Percentiles rank a stretch among this genome's conserved stretches.
Evolutionary conservation across 1,140 invertebrate species (phyloP).

Genomic region (Coenobita brevimanus): DNA sequence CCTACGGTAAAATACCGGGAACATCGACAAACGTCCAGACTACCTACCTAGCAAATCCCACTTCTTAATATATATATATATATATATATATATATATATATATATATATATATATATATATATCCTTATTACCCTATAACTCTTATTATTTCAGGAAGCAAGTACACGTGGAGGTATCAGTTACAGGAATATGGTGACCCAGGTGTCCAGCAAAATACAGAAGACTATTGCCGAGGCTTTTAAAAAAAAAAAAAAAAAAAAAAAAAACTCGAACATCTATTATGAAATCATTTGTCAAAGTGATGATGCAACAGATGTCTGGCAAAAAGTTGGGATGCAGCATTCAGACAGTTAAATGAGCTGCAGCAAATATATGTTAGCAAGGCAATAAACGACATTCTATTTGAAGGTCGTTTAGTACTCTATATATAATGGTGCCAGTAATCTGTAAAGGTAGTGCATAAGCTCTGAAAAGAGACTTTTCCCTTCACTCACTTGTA

Average conservation of each 20-base stretch:
- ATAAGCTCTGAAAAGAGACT: no score
- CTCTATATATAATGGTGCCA: no score
- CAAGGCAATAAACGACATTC: slow-evolving; percentile 36
- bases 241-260: no score
- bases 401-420: slow-evolving; percentile 38
- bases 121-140: background rate
- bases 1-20: no score
- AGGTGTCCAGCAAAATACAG: background rate
- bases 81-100: no score
- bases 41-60: no score
- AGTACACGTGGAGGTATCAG: background rate
- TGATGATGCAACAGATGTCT: slow-evolving; percentile 9
- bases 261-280: background rate
- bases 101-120: no score
- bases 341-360: background rate
- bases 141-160: background rate
- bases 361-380: slow-evolving; percentile 25
- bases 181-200: background rate
- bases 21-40: no score
- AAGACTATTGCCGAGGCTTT: background rate
- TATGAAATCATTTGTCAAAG: background rate
- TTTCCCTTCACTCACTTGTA: no score
- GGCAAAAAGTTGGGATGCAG: background rate
- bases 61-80: no score
- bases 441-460: no score